Evolutionary conservation across 2,113 vertebrate species (phyloP), one percentile per base, ranked within the genome.

Genomic region (Setophaga petechia): DNA sequence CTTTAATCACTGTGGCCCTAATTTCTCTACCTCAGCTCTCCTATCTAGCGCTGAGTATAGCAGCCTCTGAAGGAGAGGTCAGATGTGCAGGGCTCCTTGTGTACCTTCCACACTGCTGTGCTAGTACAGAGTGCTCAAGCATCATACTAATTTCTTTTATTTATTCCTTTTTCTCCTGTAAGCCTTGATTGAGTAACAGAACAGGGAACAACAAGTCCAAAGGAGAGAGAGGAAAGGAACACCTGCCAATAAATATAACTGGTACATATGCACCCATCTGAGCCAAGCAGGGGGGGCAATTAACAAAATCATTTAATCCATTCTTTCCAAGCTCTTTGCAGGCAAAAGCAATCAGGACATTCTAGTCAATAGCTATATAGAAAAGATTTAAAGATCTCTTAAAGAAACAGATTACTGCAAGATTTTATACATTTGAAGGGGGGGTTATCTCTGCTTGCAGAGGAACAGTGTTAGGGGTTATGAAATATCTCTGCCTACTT

Each of bases 201-300:
- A 11, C 51, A 90, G 46, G 33, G 85, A 91, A 95, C 39, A 91
- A 75, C 0, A 81, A 93, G 51, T 82, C 78, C 72, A 93, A 81
- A 68, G 44, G 22, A 89, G 76, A 81, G 52, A 84, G 57, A 54
- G n/a, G 61, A 77, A 86, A 92, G 82, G 79, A 90, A 90, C 49
- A 87, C 62, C 66, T 76, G 52, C 37, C 93, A 94, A 75, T 75
- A 84, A 96, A 81, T 39, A 43, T 54, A 88, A 61, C 44, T 77
- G 47, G 47, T 74, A 57, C 68, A 68, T 22, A 63, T 19, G 15
- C 37, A 89, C 9, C 41, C 61, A n/a, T 81, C 57, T 78, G 47
- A 93, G 68, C 39, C 66, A 88, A 88, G 57, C 12, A 75, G 61
- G 9, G 25, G 65, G 44, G 35, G 44, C 62, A 90, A 92, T 92